A percentile compares a stretch with the other conserved stretches of the same genome.
Evolutionary conservation across 2,113 vertebrate species (phyloP).

Genomic region (Gambusia holbrooki): DNA sequence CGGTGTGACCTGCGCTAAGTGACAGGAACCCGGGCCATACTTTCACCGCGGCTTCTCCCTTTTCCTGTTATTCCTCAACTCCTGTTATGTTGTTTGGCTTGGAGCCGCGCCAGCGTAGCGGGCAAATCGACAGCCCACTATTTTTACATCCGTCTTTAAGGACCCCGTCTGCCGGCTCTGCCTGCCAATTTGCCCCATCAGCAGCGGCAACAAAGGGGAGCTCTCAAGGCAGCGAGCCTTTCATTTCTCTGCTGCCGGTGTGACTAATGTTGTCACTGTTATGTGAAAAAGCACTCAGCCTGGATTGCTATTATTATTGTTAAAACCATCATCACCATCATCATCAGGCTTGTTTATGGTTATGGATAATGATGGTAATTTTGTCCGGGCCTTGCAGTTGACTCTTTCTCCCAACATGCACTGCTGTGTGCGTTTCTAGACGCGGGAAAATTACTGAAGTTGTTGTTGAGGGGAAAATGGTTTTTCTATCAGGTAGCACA

Average conservation of each 20-base stretch:
- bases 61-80: conserved; percentile 81
- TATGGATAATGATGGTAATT: conserved; percentile 78
- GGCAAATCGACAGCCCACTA: conserved; percentile 69
- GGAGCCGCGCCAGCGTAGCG: conserved; percentile 65
- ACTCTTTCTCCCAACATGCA: conserved; percentile 54
- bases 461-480: conserved; percentile 55
- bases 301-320: conserved; percentile 79
- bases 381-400: conserved; percentile 66
- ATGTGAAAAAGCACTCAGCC: conserved; percentile 72
- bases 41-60: conserved; percentile 77
- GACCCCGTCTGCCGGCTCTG: conserved; percentile 61
- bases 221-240: conserved; percentile 63
- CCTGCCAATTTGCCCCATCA: conserved; percentile 75
- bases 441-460: conserved; percentile 58
- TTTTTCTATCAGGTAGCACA: conserved; percentile 53
- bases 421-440: conserved; percentile 29
- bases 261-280: conserved; percentile 72
- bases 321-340: conserved; percentile 73
- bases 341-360: conserved; percentile 73
- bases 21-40: conserved; percentile 75
- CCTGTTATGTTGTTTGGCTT: conserved; percentile 70
- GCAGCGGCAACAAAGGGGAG: conserved; percentile 56
- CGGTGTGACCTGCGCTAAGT: conserved; percentile 73
- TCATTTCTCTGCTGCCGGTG: conserved; percentile 65
- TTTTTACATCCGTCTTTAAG: conserved; percentile 76